Conservation (phyloP, 1,140 invertebrate species). For the Palaemon carinicauda region DNA sequence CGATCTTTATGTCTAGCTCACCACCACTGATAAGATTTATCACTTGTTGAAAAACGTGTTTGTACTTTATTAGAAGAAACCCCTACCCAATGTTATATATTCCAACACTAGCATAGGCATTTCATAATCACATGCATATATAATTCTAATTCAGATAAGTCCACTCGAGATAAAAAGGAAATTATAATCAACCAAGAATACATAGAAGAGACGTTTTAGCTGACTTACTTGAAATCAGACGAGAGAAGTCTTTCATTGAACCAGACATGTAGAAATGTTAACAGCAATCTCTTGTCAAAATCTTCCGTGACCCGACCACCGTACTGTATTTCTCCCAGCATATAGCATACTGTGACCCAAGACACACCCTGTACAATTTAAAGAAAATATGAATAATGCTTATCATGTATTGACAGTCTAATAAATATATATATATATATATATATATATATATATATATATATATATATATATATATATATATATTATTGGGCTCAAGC, state of each 20-base stretch:
- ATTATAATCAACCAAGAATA: no score
- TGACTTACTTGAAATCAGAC: conserved; percentile 75
- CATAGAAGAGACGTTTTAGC: no score
- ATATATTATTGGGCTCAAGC: no score
- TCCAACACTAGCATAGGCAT: no score
- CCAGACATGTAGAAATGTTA: conserved; percentile 88
- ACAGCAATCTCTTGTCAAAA: conserved; percentile 90
- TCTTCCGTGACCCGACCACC: conserved; percentile 97
- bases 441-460: conserved; percentile 27
- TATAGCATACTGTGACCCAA: conserved; percentile 97
- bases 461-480: conserved; percentile 28
- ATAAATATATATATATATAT: conserved; percentile 3
- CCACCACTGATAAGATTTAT: no score
- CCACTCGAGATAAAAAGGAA: no score
- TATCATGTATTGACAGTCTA: background rate
- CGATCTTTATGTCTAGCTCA: no score
- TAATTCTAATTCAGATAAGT: no score
- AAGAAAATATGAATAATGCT: background rate
- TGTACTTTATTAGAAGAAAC: no score
- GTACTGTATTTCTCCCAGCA: conserved; percentile 97
- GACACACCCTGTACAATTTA: conserved; percentile 78
- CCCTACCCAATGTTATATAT: no score
- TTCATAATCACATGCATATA: no score
- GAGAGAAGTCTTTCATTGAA: conserved; percentile 86
- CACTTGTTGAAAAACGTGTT: no score